Evolutionary conservation across 1,140 invertebrate genomes (phyloP).

Genomic region (Achatina immaculata): DNA sequence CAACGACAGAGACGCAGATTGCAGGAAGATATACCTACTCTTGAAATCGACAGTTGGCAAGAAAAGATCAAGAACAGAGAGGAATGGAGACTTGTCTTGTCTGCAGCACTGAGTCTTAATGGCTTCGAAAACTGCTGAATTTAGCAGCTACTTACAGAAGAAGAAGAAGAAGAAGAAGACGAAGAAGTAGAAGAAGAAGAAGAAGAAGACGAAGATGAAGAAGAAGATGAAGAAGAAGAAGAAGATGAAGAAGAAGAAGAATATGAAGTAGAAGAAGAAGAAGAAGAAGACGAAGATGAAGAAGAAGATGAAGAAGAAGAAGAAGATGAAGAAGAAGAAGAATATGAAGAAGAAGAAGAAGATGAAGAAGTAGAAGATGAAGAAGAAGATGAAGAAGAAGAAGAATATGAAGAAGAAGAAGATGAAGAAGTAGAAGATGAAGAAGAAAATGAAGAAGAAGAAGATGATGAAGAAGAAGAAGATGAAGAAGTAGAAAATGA

Average conservation of each 20-base stretch:
- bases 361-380: background rate
- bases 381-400: background rate
- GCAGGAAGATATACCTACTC: too few relatives aligned
- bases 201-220: slow-evolving; percentile 7
- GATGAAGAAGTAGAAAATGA: too few relatives aligned
- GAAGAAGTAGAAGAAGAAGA: slow-evolving; percentile 4
- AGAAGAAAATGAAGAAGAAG: background rate
- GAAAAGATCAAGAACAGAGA: too few relatives aligned
- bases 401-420: too few relatives aligned
- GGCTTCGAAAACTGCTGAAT: too few relatives aligned
- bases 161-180: slow-evolving; percentile 35
- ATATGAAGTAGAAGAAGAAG: slow-evolving; percentile 2
- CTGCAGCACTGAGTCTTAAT: too few relatives aligned
- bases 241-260: slow-evolving; percentile 12
- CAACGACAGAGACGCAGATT: too few relatives aligned
- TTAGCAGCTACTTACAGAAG: too few relatives aligned
- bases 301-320: slow-evolving; percentile 7
- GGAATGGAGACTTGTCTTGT: too few relatives aligned
- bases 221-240: slow-evolving; percentile 8
- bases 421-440: background rate
- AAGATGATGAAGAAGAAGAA: too few relatives aligned
- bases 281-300: background rate
- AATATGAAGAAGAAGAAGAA: slow-evolving; percentile 10
- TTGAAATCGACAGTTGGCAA: too few relatives aligned
- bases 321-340: slow-evolving; percentile 5